Conservation (phyloP, 2,113 vertebrate genomes). For the Dipodomys stephensi region DNA sequence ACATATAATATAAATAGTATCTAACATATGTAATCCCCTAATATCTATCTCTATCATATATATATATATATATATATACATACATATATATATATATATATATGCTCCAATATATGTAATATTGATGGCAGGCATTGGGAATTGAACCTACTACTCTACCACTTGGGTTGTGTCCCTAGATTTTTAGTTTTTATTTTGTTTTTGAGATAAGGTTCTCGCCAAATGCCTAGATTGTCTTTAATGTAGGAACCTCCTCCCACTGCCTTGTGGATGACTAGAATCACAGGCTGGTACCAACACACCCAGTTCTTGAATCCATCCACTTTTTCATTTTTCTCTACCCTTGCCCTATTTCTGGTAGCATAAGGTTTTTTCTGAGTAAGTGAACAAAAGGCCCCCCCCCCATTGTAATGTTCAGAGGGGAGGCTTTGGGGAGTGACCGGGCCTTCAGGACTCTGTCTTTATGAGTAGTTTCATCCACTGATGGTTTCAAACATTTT, state of each 20-base stretch:
- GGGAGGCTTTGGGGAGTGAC: not conserved
- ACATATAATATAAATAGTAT: too few relatives aligned
- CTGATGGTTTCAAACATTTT: not conserved
- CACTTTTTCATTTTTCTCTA: not conserved
- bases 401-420: not conserved
- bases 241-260: not conserved
- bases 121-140: too few relatives aligned
- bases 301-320: not conserved
- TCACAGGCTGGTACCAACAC: not conserved
- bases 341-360: not conserved
- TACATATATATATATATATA: too few relatives aligned
- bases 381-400: not conserved
- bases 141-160: too few relatives aligned
- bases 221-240: not conserved
- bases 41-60: too few relatives aligned
- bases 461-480: not conserved
- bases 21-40: too few relatives aligned
- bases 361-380: not conserved
- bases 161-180: too few relatives aligned
- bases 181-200: not conserved
- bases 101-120: too few relatives aligned
- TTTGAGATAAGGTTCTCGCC: not conserved
- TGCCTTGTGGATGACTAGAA: not conserved
- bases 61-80: too few relatives aligned
- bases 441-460: not conserved